A percentile compares a stretch with the other conserved stretches of the same genome.
phyloP scores from a whole-genome alignment of 2,797 vertebrate genomes.

The Acomys russatus region DNA sequence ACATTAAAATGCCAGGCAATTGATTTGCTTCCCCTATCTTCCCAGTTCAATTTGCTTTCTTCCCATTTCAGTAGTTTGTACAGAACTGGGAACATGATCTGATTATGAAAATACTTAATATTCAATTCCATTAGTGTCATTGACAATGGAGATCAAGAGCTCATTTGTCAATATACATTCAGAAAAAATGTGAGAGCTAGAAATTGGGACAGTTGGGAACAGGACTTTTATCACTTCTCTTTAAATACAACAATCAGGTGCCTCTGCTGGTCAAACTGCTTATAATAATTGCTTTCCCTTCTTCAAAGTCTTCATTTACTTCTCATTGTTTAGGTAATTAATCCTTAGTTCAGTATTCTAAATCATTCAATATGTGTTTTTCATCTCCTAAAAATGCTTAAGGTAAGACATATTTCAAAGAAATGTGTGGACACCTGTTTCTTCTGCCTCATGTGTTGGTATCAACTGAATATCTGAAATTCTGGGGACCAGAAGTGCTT shows the following conservation, averaged over 20 bases:
- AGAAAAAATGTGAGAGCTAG: not conserved
- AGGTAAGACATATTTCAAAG: no score
- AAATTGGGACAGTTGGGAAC: not conserved
- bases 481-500: not conserved
- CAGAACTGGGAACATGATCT: not conserved
- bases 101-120: not conserved
- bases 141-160: not conserved
- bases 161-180: not conserved
- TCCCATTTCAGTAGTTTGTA: not conserved
- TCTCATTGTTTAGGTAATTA: not conserved
- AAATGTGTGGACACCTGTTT: not conserved
- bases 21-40: no score
- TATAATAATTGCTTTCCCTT: not conserved
- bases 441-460: not conserved
- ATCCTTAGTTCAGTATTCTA: no score
- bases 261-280: not conserved
- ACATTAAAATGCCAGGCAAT: not conserved
- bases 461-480: not conserved
- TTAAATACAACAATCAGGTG: not conserved
- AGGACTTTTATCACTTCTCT: not conserved
- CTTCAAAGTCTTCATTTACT: not conserved
- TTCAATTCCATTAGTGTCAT: not conserved
- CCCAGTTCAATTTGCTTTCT: not conserved
- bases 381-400: not conserved
- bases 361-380: not conserved